phyloP scores from a whole-genome alignment of 1,140 invertebrate genomes.

The Drosophila nigrodunni region DNA sequence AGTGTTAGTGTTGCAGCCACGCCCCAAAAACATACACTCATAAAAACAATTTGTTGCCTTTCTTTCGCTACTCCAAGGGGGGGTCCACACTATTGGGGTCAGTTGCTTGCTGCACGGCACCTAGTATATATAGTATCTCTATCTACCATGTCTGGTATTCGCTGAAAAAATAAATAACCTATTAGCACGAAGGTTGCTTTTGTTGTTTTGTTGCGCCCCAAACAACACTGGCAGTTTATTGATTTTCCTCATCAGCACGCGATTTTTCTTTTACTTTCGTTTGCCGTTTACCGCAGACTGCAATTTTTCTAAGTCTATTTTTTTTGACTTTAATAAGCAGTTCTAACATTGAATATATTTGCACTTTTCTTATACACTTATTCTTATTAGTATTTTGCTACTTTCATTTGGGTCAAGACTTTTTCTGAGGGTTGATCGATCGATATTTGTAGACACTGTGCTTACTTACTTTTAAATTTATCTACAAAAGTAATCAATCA shows the following conservation, averaged over 20 bases:
- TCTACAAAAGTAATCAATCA: not conserved
- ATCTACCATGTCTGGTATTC: constrained; percentile 35
- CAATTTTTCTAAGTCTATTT: constrained; percentile 31
- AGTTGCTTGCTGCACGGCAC: constrained; percentile 72
- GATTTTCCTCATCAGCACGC: constrained; percentile 60
- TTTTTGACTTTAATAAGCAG: constrained; percentile 6
- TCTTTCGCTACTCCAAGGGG: constrained; percentile 45
- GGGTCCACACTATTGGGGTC: constrained; percentile 67
- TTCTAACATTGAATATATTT: constrained; percentile 51
- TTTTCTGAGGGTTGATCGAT: not conserved
- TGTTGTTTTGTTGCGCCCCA: constrained; percentile 1
- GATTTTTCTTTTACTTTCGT: constrained; percentile 74
- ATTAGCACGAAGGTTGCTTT: constrained; percentile 73
- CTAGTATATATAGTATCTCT: constrained; percentile 43
- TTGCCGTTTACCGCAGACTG: constrained; percentile 69
- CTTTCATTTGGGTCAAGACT: constrained; percentile 15
- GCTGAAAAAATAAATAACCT: constrained; percentile 74
- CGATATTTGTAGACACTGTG: not conserved
- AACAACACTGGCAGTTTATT: constrained; percentile 53
- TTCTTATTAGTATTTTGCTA: constrained; percentile 6
- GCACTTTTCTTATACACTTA: not conserved
- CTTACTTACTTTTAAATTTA: too few relatives aligned
- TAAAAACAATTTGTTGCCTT: constrained; percentile 46
- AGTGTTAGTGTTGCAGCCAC: constrained; percentile 68
- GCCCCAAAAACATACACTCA: constrained; percentile 36